Evolutionary conservation across 2,888 invertebrate genomes (phyloP), one percentile per base, ranked within the genome.

Genomic region (Protonemura montana): DNA sequence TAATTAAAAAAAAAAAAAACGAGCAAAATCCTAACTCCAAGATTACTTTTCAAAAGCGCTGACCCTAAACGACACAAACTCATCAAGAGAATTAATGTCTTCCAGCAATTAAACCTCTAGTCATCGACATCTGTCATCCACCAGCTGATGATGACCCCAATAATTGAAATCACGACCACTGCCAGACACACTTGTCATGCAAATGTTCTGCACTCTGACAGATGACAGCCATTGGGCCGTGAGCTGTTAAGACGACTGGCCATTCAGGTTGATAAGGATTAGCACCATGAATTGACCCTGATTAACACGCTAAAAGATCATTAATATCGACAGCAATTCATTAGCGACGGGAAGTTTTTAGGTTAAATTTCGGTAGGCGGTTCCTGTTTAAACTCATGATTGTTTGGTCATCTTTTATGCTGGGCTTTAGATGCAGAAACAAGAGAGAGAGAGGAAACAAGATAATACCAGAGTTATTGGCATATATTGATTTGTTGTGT

Each of bases 131-230:
- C 59, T 59, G 59, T 59, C 59, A 59, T 59, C 59, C 16, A 35
- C 3, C 35, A 35, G 35, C 3, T 35, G 35, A 35, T 16, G 59
- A 59, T 59, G 59, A 59, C 59, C 59, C 59, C 59, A 59, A 59
- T 59, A 2, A 59, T 59, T 13, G 59, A 21, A 59, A 21, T 10
- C 59, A 59, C 59, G 59, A 59, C 21, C 59, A 35, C 35, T 35
- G 10, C 21, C 21, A 59, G 59, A 7, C 59, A 59, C 21, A 41
- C 59, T 59, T 59, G 16, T 59, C 59, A 59, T 59, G 59, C 59
- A 59, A 59, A 59, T 59, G 59, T 59, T 59, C 59, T 59, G 59
- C 59, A 59, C 13, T 59, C 59, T 59, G 59, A 59, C 59, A 59
- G 59, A 21, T n/a, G 59, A 59, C 59, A 59, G 59, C 59, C 41